Base-by-base conservation (phyloP, 2,888 invertebrate species). In the Xylophagus ater region DNA sequence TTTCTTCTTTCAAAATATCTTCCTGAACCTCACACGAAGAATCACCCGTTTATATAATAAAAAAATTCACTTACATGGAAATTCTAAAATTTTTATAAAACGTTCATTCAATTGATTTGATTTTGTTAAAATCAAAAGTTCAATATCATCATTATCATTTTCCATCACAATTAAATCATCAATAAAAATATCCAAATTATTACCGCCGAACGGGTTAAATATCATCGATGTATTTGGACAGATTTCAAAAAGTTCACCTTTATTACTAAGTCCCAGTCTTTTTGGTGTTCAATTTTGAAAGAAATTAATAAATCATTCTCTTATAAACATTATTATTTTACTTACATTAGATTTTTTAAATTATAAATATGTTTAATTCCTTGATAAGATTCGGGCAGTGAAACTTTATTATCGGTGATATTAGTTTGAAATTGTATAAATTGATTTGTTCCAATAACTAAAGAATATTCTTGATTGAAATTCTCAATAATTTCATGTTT, bases 111-210 rank as follows among this genome's bases (percentile, higher is more conserved):
- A 20, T 34, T 44, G 29, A 4, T 42, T 47, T 3, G 45, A 35
- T 34, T 58, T 60, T 1, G 59, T 57, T n/a, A 65, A 47, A 10
- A 60, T 41, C 3, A 64, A 37, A 1, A 65, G 44, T 37, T 65
- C 64, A 18, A 64, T 50, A 42, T 49, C 49, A 7, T 60, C 56
- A 20, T 58, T 54, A 43, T 46, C 59, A 35, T 54, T 53, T 44
- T 62, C 62, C 54, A 62, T 55, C 1, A 63, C 47, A 21, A 58
- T 51, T 23, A 65, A 35, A 23, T 64, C 57, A 34, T 65, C 62
- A 23, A 65, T 59, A 3, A 53, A 45, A 10, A 37, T 34, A 4
- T 42, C 21, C 13, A 38, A 15, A 18, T 23, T 2, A 14, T 21
- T n/a, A 21, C 9, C 7, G 7, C n/a, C 18, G 8, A 51, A 33